Conservation (phyloP, 2,797 vertebrate species). For the Gymnoscopelus microlampas region DNA sequence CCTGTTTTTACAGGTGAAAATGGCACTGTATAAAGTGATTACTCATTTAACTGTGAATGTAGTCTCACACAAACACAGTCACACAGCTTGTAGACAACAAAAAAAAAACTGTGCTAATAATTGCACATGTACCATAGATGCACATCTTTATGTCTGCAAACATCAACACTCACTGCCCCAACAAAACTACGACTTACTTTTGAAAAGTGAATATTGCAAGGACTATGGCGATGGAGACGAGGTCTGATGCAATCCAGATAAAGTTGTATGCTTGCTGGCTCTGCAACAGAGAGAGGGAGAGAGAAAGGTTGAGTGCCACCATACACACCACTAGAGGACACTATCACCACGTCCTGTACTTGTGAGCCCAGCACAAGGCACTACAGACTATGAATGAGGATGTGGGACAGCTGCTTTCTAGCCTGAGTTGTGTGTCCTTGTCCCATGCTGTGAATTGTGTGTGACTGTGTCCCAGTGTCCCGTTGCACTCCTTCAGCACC, state of each 20-base stretch:
- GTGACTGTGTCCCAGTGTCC: conserved; percentile 40
- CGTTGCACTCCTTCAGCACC: conserved; percentile 48
- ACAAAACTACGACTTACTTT: conserved; percentile 87
- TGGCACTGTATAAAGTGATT: too few species aligned
- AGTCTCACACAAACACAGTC: too few species aligned
- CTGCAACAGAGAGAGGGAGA: conserved; percentile 75
- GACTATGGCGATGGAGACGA: conserved; percentile 89
- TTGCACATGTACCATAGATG: too few species aligned
- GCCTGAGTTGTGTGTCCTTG: conserved; percentile 43
- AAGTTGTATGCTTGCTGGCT: conserved; percentile 89
- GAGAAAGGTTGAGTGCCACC: conserved; percentile 19
- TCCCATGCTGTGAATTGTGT: conserved; percentile 37
- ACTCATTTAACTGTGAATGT: too few species aligned
- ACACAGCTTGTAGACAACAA: too few species aligned
- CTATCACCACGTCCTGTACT: conserved; percentile 8
- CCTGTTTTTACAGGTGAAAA: too few species aligned
- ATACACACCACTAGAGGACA: conserved; percentile 62
- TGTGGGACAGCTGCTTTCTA: conserved; percentile 42
- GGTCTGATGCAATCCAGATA: conserved; percentile 93
- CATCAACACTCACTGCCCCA: background rate
- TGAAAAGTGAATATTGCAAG: conserved; percentile 92
- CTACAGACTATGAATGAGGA: background rate
- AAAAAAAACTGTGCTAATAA: too few species aligned
- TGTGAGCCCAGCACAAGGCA: background rate
- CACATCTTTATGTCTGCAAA: background rate